Percentiles rank a stretch among this genome's conserved stretches.
Evolutionary conservation across 2,797 vertebrate species (phyloP).

Genomic region (Sebastes wilsoni): DNA sequence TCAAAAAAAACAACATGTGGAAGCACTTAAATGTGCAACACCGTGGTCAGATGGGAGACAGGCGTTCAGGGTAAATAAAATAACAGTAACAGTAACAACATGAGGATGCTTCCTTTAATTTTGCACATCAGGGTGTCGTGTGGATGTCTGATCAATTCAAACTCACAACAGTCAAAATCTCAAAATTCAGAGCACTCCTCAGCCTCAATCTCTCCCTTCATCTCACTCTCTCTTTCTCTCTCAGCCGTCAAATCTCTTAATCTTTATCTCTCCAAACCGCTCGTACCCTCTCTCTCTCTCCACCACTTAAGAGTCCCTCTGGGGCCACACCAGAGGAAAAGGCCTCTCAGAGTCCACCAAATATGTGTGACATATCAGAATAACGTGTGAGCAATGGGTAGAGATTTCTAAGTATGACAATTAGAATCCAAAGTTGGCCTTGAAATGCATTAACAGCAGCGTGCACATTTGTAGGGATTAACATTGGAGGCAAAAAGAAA

Average conservation of each 20-base stretch:
- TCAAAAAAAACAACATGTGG: slow-evolving; percentile 49
- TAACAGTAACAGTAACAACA: neutral
- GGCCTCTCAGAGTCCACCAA: slow-evolving; percentile 11
- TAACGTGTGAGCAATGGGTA: neutral
- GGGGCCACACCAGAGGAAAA: slow-evolving; percentile 12
- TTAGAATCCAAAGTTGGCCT: slow-evolving; percentile 1
- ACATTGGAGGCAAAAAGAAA: neutral
- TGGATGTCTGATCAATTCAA: neutral
- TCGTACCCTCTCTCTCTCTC: neutral
- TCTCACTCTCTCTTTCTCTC: slow-evolving; percentile 1
- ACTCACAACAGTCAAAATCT: neutral
- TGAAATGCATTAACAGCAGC: neutral
- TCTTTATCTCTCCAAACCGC: neutral
- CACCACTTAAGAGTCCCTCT: neutral
- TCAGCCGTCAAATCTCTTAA: slow-evolving; percentile 26
- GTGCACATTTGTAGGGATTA: neutral
- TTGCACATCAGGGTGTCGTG: too few relatives aligned
- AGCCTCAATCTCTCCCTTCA: neutral
- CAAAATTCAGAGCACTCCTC: neutral
- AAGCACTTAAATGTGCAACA: slow-evolving; percentile 31
- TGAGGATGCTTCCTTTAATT: neutral
- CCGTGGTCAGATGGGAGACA: neutral
- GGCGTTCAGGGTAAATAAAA: slow-evolving; percentile 10
- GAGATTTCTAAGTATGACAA: slow-evolving; percentile 12
- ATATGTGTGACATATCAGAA: slow-evolving; percentile 8